Base-by-base conservation (phyloP, 2,888 invertebrate species). In the Parnassius glacialis region DNA sequence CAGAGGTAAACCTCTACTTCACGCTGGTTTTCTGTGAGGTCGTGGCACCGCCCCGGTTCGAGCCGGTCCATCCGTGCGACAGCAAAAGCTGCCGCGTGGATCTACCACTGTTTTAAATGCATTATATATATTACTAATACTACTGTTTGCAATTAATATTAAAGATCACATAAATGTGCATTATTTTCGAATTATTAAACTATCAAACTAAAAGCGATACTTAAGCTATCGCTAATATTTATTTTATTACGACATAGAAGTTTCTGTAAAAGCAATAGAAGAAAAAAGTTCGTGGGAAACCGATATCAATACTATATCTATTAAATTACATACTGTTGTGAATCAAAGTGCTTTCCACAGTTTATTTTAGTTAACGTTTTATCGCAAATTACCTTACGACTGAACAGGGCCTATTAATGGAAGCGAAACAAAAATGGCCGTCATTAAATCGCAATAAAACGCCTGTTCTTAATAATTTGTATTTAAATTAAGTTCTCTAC, bases 391-490 rank as follows among this genome's bases (percentile, higher is more conserved):
- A 50, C 51, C 42, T 56, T 34, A 58, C 51, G 45, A 42, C 11
- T 52, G 41, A 52, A 48, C 59, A 52, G 59, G 63, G 56, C 43
- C 59, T 52, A 59, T 63, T 63, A 59, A 59, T 52, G 52, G 59
- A 59, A 13, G 59, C 52, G 56, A 34, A 10, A 56, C 55, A 56
- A 63, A 59, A 63, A 63, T 63, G 34, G 56, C 56, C 44, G 55
- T 41, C 59, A 63, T 63, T 59, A 59, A 52, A 59, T 12, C 10
- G 56, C 50, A 56, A 59, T 63, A 57, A 63, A 56, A 59, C 56
- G 59, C 63, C 13, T 59, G 47, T 52, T 59, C 25, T 63, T 52
- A 57, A 63, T 59, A 63, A 63, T 59, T 63, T 59, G 63, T 57
- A 63, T 63, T 56, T 56, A 56, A 56, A 63, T 63, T 57, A 20